Evolutionary conservation across 2,113 vertebrate species (phyloP).

Genomic region (Ochotona princeps): DNA sequence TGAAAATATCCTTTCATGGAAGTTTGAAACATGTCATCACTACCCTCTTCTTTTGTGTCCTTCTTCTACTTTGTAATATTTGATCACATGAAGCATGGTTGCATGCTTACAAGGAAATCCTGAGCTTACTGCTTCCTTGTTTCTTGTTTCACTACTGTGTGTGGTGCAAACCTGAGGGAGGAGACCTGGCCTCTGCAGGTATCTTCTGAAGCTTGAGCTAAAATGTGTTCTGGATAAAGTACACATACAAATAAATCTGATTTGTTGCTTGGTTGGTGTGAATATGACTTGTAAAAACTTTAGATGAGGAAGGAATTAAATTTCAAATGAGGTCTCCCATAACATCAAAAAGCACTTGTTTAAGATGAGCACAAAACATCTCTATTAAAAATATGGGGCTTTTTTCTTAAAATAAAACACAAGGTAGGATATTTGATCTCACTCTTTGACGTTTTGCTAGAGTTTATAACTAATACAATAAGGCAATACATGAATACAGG

Average conservation of each 20-base stretch:
- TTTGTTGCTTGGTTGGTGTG: not conserved
- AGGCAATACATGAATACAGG: not conserved
- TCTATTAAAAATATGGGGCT: not conserved
- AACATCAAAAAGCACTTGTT: not conserved
- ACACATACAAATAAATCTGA: not conserved
- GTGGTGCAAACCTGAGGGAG: slow-evolving; percentile 76
- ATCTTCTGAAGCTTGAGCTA: slow-evolving; percentile 86
- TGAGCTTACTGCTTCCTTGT: not conserved
- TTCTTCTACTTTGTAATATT: slow-evolving; percentile 30
- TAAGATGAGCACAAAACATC: not conserved
- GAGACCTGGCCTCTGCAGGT: slow-evolving; percentile 82
- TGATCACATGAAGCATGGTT: slow-evolving; percentile 37
- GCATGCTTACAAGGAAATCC: slow-evolving; percentile 29
- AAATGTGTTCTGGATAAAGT: slow-evolving; percentile 78
- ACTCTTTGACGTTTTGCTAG: not conserved
- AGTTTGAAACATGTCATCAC: slow-evolving; percentile 72
- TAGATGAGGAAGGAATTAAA: not conserved
- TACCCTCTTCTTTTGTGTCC: slow-evolving; percentile 31
- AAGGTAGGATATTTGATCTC: slow-evolving; percentile 30
- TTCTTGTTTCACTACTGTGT: slow-evolving; percentile 83
- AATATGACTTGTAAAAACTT: slow-evolving; percentile 13
- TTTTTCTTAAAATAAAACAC: not conserved
- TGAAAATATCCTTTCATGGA: not conserved
- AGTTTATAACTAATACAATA: slow-evolving; percentile 17
- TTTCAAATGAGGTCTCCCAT: not conserved